Conservation (phyloP, 2,888 invertebrate species). For the Exocentrus adspersus region DNA sequence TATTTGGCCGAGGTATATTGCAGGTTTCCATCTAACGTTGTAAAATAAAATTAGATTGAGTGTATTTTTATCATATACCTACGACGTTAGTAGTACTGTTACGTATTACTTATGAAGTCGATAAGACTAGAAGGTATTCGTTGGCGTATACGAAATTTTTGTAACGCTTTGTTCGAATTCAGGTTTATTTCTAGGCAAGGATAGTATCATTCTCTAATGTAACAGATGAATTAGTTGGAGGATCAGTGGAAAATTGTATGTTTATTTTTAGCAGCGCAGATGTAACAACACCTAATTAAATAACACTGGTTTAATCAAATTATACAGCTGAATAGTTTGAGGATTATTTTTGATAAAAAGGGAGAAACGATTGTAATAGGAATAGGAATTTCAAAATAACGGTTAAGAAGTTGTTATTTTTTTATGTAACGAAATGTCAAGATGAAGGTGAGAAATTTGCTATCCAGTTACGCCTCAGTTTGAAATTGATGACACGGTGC, state of each 20-base stretch:
- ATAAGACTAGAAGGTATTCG: neutral
- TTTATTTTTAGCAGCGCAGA: neutral
- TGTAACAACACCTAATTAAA: neutral
- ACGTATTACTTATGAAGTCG: neutral
- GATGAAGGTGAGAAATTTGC: neutral
- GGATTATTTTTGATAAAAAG: too few species aligned
- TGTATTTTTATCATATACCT: neutral
- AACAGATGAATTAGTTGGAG: too few species aligned
- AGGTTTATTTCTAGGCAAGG: too few species aligned
- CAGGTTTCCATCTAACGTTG: neutral
- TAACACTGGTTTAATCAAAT: neutral
- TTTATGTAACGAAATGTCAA: neutral
- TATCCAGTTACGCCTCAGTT: neutral
- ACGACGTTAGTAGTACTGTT: neutral
- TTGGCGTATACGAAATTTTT: neutral
- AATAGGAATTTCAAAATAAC: too few species aligned
- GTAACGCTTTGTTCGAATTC: neutral
- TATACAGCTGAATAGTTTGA: neutral
- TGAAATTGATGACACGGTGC: slow-evolving; percentile 58
- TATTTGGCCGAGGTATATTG: neutral
- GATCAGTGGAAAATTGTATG: neutral
- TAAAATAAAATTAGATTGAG: neutral
- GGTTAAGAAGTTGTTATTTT: neutral
- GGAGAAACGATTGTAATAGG: too few species aligned
- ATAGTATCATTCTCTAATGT: too few species aligned